phyloP scores from a whole-genome alignment of 2,888 invertebrate species.

The Leucophenga maculata region DNA sequence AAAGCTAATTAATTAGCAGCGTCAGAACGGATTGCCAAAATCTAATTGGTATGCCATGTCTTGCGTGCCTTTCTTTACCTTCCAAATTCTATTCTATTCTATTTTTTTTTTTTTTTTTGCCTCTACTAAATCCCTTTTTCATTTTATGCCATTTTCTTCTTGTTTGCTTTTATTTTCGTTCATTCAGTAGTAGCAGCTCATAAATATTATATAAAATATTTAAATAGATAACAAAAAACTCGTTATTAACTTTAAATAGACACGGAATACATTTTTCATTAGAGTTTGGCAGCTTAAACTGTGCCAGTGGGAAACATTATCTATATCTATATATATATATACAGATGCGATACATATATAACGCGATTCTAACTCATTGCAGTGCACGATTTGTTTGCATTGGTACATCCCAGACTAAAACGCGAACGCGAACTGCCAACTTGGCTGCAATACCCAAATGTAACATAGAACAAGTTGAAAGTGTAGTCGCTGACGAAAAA shows the following conservation, averaged over 20 bases:
- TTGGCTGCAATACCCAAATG: no score
- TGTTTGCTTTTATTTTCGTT: slow-evolving; percentile 5
- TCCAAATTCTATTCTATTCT: neutral
- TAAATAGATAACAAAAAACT: neutral
- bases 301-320: slow-evolving; percentile 57
- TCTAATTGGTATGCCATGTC: neutral
- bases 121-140: neutral
- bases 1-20: slow-evolving; percentile 44
- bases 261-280: neutral
- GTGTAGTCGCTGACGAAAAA: no score
- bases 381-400: neutral
- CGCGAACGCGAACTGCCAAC: neutral
- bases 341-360: neutral
- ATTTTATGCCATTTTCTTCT: neutral
- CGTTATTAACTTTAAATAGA: slow-evolving; percentile 46
- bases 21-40: neutral
- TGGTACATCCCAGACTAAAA: neutral
- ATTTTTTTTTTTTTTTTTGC: neutral
- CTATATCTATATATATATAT: slow-evolving; percentile 33
- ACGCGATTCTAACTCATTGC: neutral
- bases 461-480: no score
- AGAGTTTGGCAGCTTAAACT: slow-evolving; percentile 38
- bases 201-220: slow-evolving; percentile 30
- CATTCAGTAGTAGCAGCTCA: neutral
- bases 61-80: neutral